Evolutionary conservation across 2,113 vertebrate species (phyloP), one percentile per base, ranked within the genome.

Genomic region (Callipepla squamata): DNA sequence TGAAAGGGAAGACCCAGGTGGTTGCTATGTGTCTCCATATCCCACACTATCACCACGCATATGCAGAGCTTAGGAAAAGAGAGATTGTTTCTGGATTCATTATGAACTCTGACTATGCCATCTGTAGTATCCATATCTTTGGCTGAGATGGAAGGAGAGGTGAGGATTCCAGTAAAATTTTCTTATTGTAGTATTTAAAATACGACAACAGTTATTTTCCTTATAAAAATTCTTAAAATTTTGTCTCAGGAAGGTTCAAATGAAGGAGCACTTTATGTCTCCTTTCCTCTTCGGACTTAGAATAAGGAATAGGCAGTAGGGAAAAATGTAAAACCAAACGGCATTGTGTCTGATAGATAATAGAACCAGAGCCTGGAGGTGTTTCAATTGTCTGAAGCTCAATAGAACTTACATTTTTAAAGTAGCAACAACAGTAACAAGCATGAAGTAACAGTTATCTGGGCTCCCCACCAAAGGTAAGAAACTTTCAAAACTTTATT

Each of bases 291-390:
- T 32, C 92, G 72, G 62, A 59, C 16, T 75, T 68, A 23, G 92
- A 94, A 78, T 80, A 61, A n/a, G 12, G 19, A 32, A 85, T 95
- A 91, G 95, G 11, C 51, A 63, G 42, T 77, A 66, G 92, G 80
- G 47, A 82, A 95, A 63, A 93, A 92, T 73, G 84, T 86, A 74
- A 78, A 94, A 93, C 13, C 68, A 76, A 87, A 59, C 69, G 87
- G 13, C 50, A 47, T 61, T 84, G 42, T 81, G 62, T 92, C 83
- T 92, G 89, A 84, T 90, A 87, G 91, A 88, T 97, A 95, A 95
- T 80, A 79, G 80, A 81, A 40, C 58, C 69, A 87, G 81, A 93
- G 62, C 67, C 40, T 73, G 34, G 77, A 87, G 92, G 90, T 74
- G 34, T 92, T n/a, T 92, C 81, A 89, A 83, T 76, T 94, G 73